Evolutionary conservation across 2,113 vertebrate species (phyloP).

Genomic region (human): DNA sequence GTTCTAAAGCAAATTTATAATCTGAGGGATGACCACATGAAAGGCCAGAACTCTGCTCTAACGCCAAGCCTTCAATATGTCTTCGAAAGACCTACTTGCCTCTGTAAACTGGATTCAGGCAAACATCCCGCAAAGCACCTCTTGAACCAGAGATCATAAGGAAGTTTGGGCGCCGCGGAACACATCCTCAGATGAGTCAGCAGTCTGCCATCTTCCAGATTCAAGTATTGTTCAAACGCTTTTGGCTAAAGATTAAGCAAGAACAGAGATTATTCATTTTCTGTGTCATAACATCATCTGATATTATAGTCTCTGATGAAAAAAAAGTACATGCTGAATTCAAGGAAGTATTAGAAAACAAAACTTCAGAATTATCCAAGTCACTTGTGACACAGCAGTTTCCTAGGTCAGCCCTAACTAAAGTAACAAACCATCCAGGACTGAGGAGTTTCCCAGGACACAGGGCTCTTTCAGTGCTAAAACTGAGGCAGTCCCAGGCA

Average conservation of each 20-base stretch:
- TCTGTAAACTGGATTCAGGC: conserved; percentile 96
- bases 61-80: not conserved
- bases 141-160: conserved; percentile 94
- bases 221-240: conserved; percentile 95
- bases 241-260: conserved; percentile 88
- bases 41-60: not conserved
- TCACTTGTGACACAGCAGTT: not conserved
- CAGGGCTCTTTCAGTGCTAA: not conserved
- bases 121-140: conserved; percentile 97
- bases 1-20: not conserved
- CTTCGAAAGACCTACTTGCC: conserved; percentile 82
- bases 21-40: not conserved
- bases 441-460: not conserved
- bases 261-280: conserved; percentile 52
- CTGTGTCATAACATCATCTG: not conserved
- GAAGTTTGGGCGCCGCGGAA: conserved; percentile 88
- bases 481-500: not conserved
- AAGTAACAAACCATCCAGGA: rapidly evolving
- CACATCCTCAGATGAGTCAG: conserved; percentile 90
- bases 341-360: not conserved
- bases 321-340: not conserved
- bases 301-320: not conserved
- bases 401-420: not conserved
- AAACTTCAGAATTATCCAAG: not conserved
- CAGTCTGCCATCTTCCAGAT: conserved; percentile 92